Evolutionary conservation across 92 coral and sea anemone genomes (phyloP), one percentile per base, ranked within the genome.

Genomic region (Pocillopora grandis): DNA sequence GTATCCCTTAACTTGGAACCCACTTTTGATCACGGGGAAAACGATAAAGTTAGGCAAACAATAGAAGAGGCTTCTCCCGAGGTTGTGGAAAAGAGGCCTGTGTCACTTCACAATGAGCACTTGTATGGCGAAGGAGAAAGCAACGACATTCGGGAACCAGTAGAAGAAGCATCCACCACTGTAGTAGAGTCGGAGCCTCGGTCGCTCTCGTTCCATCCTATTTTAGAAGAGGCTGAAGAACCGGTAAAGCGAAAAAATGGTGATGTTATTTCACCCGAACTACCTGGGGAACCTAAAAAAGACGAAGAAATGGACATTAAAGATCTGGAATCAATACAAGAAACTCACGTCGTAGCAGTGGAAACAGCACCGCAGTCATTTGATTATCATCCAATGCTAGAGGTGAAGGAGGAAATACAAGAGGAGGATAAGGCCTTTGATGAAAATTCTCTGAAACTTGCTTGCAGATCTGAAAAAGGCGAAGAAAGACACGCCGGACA

Each of bases 51-150:
- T 10, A 48, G 52, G 52, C 52, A 42, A 42, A 42, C 52, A 17
- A 6, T 65, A 5, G 84, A 79, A 56, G 84, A 79, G 33, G 84
- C 55, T 19, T 13, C 52, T 2, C 73, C 62, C 9, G 35, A 33
- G 8, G 75, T 79, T 23, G 23, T 65, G 66, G 83, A 79, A 48
- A 79, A 67, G 62, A 79, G 75, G 49, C 72, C 83, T 79, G 61
- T 49, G 5, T 65, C 73, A 23, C 62, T 66, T 66, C 74, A 79
- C 27, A 56, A 49, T 0, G 64, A 79, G 16, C 14, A 33, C 8
- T 10, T 78, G 21, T 11, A 36, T 63, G 72, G 18, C 17, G 57
- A 62, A 19, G 67, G 18, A 10, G 58, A 77, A 37, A n/a, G 27
- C 23, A 1, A 11, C 12, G 68, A 63, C 19, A 17, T 21, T 63